Conservation (phyloP, 1,140 invertebrate species). For the Prorops nasuta region DNA sequence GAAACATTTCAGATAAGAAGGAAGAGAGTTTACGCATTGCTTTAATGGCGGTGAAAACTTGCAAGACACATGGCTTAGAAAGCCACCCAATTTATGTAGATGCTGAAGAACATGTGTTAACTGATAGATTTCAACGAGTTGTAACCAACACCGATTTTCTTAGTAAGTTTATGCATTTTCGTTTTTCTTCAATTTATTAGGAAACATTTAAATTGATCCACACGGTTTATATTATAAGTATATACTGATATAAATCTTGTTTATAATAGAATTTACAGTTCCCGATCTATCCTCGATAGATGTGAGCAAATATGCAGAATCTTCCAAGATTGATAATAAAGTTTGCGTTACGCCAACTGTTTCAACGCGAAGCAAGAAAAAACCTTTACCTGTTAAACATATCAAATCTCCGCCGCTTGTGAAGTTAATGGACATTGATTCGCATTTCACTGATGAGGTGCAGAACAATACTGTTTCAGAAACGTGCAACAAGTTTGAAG, state of each 20-base stretch:
- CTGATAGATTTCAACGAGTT: constrained; percentile 15
- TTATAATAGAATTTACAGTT: constrained; percentile 28
- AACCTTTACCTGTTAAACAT: constrained; percentile 10
- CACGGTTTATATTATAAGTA: background rate
- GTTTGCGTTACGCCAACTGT: constrained; percentile 23
- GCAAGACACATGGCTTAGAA: constrained; percentile 26
- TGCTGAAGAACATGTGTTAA: constrained; percentile 17
- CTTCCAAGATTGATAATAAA: background rate
- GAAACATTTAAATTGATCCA: too few species aligned
- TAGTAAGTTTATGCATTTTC: constrained; percentile 18
- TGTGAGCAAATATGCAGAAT: constrained; percentile 5
- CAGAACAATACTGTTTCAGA: background rate
- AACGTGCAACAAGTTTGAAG: background rate
- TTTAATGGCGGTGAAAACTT: constrained; percentile 22
- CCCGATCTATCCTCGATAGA: constrained; percentile 22
- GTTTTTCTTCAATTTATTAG: constrained; percentile 1
- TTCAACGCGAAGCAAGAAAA: constrained; percentile 1
- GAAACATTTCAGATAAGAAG: background rate
- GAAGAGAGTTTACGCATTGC: constrained; percentile 16
- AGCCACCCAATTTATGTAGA: constrained; percentile 33
- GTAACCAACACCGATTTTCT: background rate
- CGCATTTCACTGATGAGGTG: constrained; percentile 22
- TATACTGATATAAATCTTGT: constrained; percentile 8
- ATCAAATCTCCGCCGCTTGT: constrained; percentile 23
- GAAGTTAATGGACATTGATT: constrained; percentile 22